Evolutionary conservation across 2,797 vertebrate species (phyloP).

Genomic region (Helostoma temminkii): DNA sequence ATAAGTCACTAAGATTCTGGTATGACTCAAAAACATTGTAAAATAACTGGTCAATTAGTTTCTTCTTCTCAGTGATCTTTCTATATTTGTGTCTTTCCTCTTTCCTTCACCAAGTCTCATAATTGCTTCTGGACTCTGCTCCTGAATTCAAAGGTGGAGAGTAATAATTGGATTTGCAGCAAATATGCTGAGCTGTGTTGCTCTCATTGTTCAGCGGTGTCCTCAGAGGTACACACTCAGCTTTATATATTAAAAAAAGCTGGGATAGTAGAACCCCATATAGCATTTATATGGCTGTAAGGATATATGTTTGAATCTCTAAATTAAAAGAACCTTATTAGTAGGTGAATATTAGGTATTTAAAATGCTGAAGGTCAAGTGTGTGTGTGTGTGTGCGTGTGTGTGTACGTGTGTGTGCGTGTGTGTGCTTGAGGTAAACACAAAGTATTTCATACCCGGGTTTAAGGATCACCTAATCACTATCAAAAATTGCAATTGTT

Average conservation of each 20-base stretch:
- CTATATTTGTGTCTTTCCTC: slow-evolving; percentile 36
- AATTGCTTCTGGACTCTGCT: slow-evolving; percentile 90
- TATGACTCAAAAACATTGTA: slow-evolving; percentile 79
- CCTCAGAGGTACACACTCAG: slow-evolving; percentile 81
- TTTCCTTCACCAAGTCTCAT: slow-evolving; percentile 79
- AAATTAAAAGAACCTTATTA: neutral
- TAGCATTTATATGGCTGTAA: slow-evolving; percentile 25
- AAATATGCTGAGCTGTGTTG: slow-evolving; percentile 91
- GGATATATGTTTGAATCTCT: slow-evolving; percentile 17
- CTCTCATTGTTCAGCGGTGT: slow-evolving; percentile 84
- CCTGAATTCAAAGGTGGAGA: slow-evolving; percentile 89
- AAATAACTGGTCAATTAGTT: slow-evolving; percentile 52
- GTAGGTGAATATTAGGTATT: slow-evolving; percentile 6
- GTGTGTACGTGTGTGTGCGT: neutral
- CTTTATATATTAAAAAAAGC: slow-evolving; percentile 80
- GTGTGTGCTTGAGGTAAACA: neutral
- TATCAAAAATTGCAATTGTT: neutral
- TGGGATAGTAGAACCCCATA: slow-evolving; percentile 35
- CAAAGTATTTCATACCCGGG: slow-evolving; percentile 55
- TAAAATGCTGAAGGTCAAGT: slow-evolving; percentile 10
- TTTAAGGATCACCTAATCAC: slow-evolving; percentile 49
- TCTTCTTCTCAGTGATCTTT: slow-evolving; percentile 29
- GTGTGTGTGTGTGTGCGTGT: slow-evolving; percentile 5
- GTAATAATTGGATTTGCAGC: slow-evolving; percentile 91
- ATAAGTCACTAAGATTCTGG: slow-evolving; percentile 34